Evolutionary conservation across 2,113 vertebrate genomes (phyloP).

Genomic region (Colinus virginianus): DNA sequence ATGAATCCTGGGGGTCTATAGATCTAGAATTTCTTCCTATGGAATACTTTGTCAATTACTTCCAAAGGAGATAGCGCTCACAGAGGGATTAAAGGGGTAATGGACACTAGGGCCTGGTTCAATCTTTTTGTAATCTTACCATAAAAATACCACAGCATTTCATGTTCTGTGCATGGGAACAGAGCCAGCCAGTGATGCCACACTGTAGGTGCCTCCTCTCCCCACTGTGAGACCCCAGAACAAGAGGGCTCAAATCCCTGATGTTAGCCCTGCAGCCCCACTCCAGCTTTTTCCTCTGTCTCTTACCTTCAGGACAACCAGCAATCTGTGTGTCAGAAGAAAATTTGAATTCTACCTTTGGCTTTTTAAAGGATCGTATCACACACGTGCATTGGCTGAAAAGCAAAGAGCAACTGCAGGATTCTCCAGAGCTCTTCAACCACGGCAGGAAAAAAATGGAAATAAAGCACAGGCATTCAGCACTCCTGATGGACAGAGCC

Average conservation of each 20-base stretch:
- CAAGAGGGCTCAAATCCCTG: not conserved
- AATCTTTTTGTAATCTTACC: not conserved
- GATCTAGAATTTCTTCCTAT: not conserved
- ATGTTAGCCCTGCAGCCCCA: not conserved
- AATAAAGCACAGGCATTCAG: conserved; percentile 10
- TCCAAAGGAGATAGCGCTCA: not conserved
- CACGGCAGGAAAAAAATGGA: not conserved
- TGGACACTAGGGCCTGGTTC: not conserved
- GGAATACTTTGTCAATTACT: not conserved
- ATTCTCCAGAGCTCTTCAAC: not conserved
- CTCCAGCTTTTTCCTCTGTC: not conserved
- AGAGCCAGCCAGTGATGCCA: not conserved
- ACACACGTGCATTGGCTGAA: not conserved
- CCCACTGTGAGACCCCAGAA: not conserved
- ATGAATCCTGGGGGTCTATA: not conserved
- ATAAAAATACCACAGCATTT: not conserved
- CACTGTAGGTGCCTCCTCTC: not conserved
- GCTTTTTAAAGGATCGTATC: not conserved
- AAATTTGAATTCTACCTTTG: not conserved
- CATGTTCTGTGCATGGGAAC: not conserved
- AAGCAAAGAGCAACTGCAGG: not conserved
- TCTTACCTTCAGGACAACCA: not conserved
- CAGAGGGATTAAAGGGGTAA: not conserved
- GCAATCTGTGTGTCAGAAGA: not conserved
- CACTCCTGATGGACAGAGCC: not conserved